These are phyloP conservation scores for Mormyrus lacerda DNA, from an alignment of 2,113 vertebrate species.

Conservation along the genomic window DNA sequence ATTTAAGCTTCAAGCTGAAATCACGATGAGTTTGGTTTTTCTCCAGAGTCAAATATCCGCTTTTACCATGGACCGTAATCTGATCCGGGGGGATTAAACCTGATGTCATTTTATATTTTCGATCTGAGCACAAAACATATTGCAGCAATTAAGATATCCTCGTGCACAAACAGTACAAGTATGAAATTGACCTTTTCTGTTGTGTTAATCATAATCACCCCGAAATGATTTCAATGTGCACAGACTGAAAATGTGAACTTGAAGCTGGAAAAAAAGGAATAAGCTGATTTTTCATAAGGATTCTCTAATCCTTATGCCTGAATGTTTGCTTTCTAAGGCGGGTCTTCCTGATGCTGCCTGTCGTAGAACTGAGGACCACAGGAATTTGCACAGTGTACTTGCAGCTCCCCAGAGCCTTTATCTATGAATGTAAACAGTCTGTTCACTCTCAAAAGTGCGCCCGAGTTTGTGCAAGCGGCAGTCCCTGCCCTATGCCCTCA, in stretches of 20 bases:
- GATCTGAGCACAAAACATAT: neutral
- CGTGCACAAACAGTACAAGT: neutral
- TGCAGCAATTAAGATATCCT: neutral
- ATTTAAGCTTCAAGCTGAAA: neutral
- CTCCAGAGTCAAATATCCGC: neutral
- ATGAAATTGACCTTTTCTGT: neutral
- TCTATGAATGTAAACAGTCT: constrained; percentile 60
- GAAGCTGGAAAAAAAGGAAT: neutral
- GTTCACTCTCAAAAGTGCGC: constrained; percentile 57
- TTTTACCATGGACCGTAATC: neutral
- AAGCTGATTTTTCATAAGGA: neutral
- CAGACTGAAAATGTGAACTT: neutral
- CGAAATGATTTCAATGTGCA: neutral
- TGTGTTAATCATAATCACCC: neutral
- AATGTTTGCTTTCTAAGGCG: neutral
- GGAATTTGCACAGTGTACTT: constrained; percentile 38
- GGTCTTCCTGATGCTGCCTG: neutral
- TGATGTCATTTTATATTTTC: neutral
- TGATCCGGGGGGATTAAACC: neutral
- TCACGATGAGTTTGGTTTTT: neutral
- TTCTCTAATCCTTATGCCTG: neutral
- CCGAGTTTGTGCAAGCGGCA: constrained; percentile 28
- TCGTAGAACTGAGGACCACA: neutral
- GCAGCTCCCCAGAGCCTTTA: constrained; percentile 54
- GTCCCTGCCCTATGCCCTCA: constrained; percentile 19